Evolutionary conservation across 2,113 vertebrate species (phyloP), one percentile per base, ranked within the genome.

Genomic region (Limanda limanda): DNA sequence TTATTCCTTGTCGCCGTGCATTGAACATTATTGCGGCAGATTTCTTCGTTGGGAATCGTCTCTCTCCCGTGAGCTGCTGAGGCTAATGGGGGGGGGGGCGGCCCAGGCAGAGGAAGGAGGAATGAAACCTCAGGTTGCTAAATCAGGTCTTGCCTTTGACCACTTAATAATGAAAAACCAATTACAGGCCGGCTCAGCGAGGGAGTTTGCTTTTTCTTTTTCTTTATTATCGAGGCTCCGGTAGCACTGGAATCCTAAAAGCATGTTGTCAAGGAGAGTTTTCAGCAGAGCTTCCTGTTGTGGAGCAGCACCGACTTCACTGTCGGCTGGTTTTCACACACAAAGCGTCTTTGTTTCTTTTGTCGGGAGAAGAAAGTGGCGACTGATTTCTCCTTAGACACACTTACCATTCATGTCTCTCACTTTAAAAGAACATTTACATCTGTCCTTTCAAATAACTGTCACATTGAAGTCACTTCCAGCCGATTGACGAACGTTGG

Each of bases 161-260:
- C 78, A 54, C 71, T 82, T 72, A 61, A 86, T 87, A 86, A 91
- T 81, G 76, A 75, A 85, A 79, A 81, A 81, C 81, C 76, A 78
- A 85, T 89, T 84, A 83, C 81, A 79, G 82, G 20, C 71, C 47
- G 61, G 40, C 66, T 58, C 45, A 48, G 58, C 42, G 3, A 68
- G 54, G 48, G 68, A 59, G 56, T 61, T 68, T 71, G 24, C 40
- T 24, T 35, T 61, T 74, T 51, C 10, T 75, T 62, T 31, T 35
- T 45, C 54, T 78, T 81, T 74, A 67, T 84, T 58, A 64, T 67
- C 72, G 47, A 65, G 61, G 9, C 52, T 48, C 55, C 35, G 59
- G 59, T 18, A 45, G 60, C 42, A 52, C 55, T 68, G 35, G 45
- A 75, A 55, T 64, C 56, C 40, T 78, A 75, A 85, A 85, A 78